Base-by-base conservation (phyloP, 2,113 vertebrate genomes). In the Limnothrissa miodon region DNA sequence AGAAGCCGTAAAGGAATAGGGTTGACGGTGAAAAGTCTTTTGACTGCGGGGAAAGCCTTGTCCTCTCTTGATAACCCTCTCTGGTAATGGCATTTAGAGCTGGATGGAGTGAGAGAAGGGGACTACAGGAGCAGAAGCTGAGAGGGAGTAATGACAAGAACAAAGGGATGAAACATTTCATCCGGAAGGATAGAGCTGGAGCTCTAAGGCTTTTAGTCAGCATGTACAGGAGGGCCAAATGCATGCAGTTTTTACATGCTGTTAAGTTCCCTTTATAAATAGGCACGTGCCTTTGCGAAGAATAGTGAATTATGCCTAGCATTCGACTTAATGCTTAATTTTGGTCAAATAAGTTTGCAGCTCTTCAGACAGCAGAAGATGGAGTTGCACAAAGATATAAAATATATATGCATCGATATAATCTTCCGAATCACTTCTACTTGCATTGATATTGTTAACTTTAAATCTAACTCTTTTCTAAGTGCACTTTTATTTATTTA, bases 301-400 rank as follows among this genome's bases (percentile, higher is more conserved):
- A 87, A 90, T 25, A 62, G 90, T 89, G 89, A 86, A n/a, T 29
- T 10, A 9, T n/a, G 11, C 17, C 29, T 74, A 36, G 33, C 33
- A 36, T 33, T 89, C 79, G 85, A 84, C 88, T 53, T 39, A 33
- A 83, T 88, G 45, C 83, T 91, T 92, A 91, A 92, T 92, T 92
- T 92, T 93, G 89, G 87, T 93, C 90, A 89, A 92, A 79, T 79
- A 82, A 79, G 79, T 42, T 42, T 42, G 42, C 6, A 42, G 42
- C 42, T 42, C n/a, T n/a, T n/a, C n/a, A 42, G 42, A 42, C 6
- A 42, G 42, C 42, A 2, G 42, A 42, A 42, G 42, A 42, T 56
- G 13, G 15, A 74, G 29, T 36, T 36, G 13, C 5, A 33, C 36
- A 36, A 19, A 15, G 29, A 74, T 15, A 17, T 17, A 74, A 3